phyloP scores from a whole-genome alignment of 1,140 invertebrate species.

The Pinna nobilis region DNA sequence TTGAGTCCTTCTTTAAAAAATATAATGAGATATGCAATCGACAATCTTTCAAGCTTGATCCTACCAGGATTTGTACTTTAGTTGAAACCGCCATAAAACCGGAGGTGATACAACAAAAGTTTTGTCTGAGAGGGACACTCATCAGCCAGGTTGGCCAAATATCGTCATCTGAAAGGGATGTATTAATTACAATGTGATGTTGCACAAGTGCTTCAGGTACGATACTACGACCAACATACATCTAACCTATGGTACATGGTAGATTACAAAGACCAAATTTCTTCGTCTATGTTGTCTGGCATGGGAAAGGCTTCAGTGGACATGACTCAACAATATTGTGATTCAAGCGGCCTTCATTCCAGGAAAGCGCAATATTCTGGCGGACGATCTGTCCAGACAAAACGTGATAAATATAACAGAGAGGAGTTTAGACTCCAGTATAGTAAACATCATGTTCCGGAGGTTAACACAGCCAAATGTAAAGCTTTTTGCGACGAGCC shows the following conservation, averaged over 20 bases:
- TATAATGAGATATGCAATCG: too few species aligned
- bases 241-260: constrained; percentile 9
- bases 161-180: too few species aligned
- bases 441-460: constrained; percentile 19
- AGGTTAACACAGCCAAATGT: constrained; percentile 13
- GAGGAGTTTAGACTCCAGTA: background rate
- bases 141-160: too few species aligned
- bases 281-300: constrained; percentile 12
- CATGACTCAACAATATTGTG: background rate
- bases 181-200: too few species aligned
- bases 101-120: too few species aligned
- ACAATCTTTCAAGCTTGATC: too few species aligned
- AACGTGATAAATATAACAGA: background rate
- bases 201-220: constrained; percentile 13
- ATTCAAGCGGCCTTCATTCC: constrained; percentile 18
- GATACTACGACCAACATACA: constrained; percentile 33
- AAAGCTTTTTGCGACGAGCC: constrained; percentile 38
- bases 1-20: too few species aligned
- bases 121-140: too few species aligned
- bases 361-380: constrained; percentile 9
- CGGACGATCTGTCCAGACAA: constrained; percentile 18
- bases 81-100: too few species aligned
- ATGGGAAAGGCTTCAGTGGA: constrained; percentile 18
- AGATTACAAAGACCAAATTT: constrained; percentile 28
- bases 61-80: too few species aligned